Percentiles rank a stretch among this genome's conserved stretches.
These are phyloP conservation scores for Cottus gobio DNA, from an alignment of 2,113 vertebrate genomes.

Conservation along the genomic window DNA sequence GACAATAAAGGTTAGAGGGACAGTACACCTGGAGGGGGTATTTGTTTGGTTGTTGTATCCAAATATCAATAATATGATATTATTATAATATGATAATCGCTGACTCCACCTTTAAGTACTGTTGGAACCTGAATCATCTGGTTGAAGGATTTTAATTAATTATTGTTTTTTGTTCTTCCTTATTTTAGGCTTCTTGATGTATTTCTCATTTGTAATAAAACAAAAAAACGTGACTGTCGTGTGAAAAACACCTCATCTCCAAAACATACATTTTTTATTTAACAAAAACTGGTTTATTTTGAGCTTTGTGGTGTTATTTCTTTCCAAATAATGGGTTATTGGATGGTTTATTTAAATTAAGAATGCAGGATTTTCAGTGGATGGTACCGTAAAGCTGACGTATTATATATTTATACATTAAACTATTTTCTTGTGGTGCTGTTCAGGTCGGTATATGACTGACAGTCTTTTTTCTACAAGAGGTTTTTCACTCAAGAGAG, in stretches of 20 bases:
- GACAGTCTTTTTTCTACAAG: not conserved
- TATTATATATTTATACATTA: constrained; percentile 3
- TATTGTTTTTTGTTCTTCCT: not conserved
- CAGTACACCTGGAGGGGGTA: no score
- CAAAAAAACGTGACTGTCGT: not conserved
- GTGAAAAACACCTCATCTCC: not conserved
- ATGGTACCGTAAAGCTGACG: not conserved
- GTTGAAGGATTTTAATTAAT: not conserved
- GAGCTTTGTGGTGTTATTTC: not conserved
- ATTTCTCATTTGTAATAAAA: not conserved
- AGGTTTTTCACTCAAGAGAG: not conserved
- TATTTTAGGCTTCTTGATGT: not conserved
- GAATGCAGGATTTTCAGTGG: not conserved
- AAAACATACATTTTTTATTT: not conserved
- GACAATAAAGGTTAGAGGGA: not conserved
- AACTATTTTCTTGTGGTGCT: constrained; percentile 2
- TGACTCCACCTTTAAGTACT: not conserved
- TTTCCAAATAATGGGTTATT: not conserved
- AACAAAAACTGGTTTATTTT: not conserved
- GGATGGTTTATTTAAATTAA: not conserved
- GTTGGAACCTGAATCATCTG: not conserved
- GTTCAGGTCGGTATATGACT: constrained; percentile 25
- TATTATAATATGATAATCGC: no score
- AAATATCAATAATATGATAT: not conserved
- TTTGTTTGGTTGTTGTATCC: no score